These are phyloP conservation scores for Drusus annulatus DNA, from an alignment of 1,140 invertebrate genomes.

Conservation along the genomic window DNA sequence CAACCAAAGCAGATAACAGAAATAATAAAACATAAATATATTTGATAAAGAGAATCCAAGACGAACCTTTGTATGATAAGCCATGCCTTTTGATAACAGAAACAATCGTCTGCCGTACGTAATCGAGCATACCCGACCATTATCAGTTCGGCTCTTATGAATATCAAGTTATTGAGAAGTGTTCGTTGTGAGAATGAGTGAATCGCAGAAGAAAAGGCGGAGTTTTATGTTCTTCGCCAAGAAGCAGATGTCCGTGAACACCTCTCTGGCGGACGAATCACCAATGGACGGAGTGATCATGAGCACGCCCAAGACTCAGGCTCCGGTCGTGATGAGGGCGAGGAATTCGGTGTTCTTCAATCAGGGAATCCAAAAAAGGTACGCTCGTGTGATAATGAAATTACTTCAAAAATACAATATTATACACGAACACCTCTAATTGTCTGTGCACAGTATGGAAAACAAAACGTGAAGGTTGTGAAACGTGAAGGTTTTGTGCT, in stretches of 20 bases:
- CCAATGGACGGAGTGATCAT: not conserved
- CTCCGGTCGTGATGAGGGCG: conserved; percentile 33
- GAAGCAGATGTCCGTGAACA: conserved; percentile 24
- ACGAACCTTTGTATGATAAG: not conserved
- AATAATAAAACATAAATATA: conserved; percentile 6
- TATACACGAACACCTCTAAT: not conserved
- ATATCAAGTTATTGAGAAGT: conserved; percentile 6
- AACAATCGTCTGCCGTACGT: not conserved
- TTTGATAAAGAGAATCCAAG: conserved; percentile 3
- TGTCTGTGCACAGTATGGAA: too few species aligned
- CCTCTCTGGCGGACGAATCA: conserved; percentile 16
- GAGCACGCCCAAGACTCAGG: conserved; percentile 33
- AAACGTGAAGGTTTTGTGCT: not conserved
- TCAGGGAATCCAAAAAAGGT: conserved; percentile 33
- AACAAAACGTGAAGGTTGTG: too few species aligned
- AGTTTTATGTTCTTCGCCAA: conserved; percentile 45
- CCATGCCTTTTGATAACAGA: not conserved
- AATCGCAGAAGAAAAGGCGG: conserved; percentile 28
- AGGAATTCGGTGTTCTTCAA: conserved; percentile 17
- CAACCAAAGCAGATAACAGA: not conserved
- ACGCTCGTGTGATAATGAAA: too few species aligned
- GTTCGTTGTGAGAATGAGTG: conserved; percentile 34
- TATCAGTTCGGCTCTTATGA: not conserved
- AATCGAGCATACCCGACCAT: not conserved
- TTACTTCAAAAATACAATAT: too few species aligned